These are phyloP conservation scores for Chalcis sispes DNA, from an alignment of 2,888 invertebrate genomes.

Conservation along the genomic window DNA sequence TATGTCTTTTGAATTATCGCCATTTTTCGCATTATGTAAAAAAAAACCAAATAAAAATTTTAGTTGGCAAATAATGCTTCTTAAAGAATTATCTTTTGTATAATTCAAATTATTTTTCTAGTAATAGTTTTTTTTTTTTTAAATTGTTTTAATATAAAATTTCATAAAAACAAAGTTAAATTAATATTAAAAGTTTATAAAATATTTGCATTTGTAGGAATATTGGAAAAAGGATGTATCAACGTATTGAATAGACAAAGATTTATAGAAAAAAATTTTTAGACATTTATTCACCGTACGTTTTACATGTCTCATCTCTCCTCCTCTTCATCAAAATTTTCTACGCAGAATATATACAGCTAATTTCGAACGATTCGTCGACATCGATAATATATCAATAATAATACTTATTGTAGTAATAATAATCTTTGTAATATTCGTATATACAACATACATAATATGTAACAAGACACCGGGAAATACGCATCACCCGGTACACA, in stretches of 20 bases:
- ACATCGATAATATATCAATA: slow-evolving; percentile 46
- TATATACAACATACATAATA: slow-evolving; percentile 32
- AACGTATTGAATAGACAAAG: slow-evolving; percentile 16
- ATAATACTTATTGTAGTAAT: slow-evolving; percentile 42
- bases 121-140: too few relatives aligned
- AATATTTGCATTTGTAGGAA: neutral
- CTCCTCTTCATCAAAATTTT: slow-evolving; percentile 7
- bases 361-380: slow-evolving; percentile 21
- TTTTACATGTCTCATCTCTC: slow-evolving; percentile 54
- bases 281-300: slow-evolving; percentile 45
- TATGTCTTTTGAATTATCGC: too few relatives aligned
- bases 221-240: neutral
- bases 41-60: too few relatives aligned
- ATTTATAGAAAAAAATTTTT: slow-evolving; percentile 47
- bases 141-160: too few relatives aligned
- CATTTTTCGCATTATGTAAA: too few relatives aligned
- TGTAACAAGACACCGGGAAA: slow-evolving; percentile 36
- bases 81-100: too few relatives aligned
- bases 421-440: slow-evolving; percentile 40
- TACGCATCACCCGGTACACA: slow-evolving; percentile 20
- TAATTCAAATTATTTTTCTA: too few relatives aligned
- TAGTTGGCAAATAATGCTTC: too few relatives aligned
- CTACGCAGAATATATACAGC: slow-evolving; percentile 38
- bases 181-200: too few relatives aligned
- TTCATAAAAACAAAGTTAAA: too few relatives aligned